Base-by-base conservation (phyloP, 2,113 vertebrate genomes). In the Anolis sagrei region DNA sequence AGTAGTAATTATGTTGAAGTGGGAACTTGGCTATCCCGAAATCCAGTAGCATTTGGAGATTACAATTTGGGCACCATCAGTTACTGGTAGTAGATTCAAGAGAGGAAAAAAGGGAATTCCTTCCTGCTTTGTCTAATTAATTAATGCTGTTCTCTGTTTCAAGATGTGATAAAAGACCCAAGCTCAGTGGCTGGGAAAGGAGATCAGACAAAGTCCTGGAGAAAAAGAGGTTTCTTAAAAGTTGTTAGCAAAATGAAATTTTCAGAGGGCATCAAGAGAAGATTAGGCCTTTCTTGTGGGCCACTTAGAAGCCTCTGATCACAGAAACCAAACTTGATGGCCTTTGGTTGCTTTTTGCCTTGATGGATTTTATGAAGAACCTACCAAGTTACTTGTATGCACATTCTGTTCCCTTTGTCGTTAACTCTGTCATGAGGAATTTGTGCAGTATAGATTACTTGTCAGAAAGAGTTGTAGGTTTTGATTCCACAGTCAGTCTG, bases 401-500 rank as follows among this genome's bases (percentile, higher is more conserved):
- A 72, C 62, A 49, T 54, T 54, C 36, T 73, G 34, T 39, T 61
- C 29, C 69, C 19, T 1, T 89, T 84, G 4, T 62, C 39, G 54
- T 25, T 0, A 0, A 39, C 81, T 51, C 2, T 4, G 11, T 73
- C 74, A 1, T 44, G 19, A 5, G 49, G 1, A 0, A 7, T 21
- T 0, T 79, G 48, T 68, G 54, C 88, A 69, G 5, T 54, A 73
- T 1, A 1, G 66, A 9, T 0, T 0, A 54, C 5, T 9, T 44
- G 5, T 5, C 39, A 14, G 11, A 54, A 14, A 54, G 7, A 61
- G 74, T 58, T 1, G 2, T 88, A 84, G 85, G 44, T 84, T 81
- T 39, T 77, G 1, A 25, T 29, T 70, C 79, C 87, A 86, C 64
- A 70, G 86, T 62, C 74, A 0, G 82, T 87, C 84, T 44, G 51